Percentiles rank a stretch among this genome's conserved stretches.
phyloP scores from a whole-genome alignment of 1,140 invertebrate genomes.

The Wasmannia auropunctata region DNA sequence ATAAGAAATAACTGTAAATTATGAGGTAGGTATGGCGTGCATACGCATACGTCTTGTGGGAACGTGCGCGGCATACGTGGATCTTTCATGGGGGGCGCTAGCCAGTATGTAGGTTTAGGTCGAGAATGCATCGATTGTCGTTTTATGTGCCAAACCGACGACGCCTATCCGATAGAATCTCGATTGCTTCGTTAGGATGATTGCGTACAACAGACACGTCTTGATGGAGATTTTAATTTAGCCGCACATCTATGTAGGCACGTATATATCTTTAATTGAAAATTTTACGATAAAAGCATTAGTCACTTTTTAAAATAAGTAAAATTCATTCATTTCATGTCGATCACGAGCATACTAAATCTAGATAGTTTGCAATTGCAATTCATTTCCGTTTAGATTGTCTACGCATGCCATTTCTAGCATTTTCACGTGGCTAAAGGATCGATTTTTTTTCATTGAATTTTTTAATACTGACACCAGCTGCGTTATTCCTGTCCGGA shows the following conservation, averaged over 20 bases:
- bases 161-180: conserved; percentile 46
- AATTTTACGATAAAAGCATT: background rate
- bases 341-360: background rate
- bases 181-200: conserved; percentile 39
- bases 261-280: background rate
- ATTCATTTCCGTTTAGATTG: background rate
- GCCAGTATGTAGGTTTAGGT: conserved; percentile 72
- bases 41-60: conserved; percentile 53
- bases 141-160: conserved; percentile 66
- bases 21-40: conserved; percentile 56
- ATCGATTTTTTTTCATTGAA: background rate
- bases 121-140: conserved; percentile 74
- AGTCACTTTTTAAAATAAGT: background rate
- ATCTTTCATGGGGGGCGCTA: conserved; percentile 57
- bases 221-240: background rate
- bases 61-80: conserved; percentile 64
- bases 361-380: background rate
- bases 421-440: background rate
- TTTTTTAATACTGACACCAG: background rate
- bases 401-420: background rate
- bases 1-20: conserved; percentile 75
- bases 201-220: background rate
- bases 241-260: background rate
- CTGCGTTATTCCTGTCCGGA: background rate
- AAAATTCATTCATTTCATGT: background rate